Conservation (phyloP, 2,113 vertebrate genomes). For the Oryzias woworae region DNA sequence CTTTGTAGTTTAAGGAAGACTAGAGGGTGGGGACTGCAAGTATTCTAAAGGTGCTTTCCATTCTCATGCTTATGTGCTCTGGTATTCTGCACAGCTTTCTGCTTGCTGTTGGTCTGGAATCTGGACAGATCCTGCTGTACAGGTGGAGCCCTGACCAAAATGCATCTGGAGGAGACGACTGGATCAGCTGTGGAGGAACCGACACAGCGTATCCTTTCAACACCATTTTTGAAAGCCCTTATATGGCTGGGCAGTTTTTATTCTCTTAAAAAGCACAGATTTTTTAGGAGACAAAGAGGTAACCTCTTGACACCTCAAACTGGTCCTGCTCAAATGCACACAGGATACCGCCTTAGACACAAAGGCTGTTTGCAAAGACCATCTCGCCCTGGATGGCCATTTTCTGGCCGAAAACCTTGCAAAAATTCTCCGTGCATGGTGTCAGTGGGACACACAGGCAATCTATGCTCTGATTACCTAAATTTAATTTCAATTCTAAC, state of each 20-base stretch:
- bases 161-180: conserved; percentile 75
- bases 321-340: too few species aligned
- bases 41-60: not conserved
- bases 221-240: conserved; percentile 13
- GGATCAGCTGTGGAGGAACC: conserved; percentile 80
- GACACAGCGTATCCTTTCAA: conserved; percentile 81
- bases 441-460: too few species aligned
- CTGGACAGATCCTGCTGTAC: conserved; percentile 85
- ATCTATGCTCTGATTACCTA: too few species aligned
- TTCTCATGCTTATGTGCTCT: conserved; percentile 3
- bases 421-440: too few species aligned
- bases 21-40: not conserved
- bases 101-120: conserved; percentile 88
- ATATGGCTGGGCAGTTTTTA: conserved; percentile 6
- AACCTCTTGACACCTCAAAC: too few species aligned
- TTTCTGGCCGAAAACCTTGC: too few species aligned
- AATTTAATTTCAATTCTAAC: too few species aligned
- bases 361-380: too few species aligned
- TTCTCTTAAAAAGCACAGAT: too few species aligned
- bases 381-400: too few species aligned
- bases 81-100: conserved; percentile 78
- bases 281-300: too few species aligned
- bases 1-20: not conserved
- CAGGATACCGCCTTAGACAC: too few species aligned
- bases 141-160: conserved; percentile 82